phyloP scores from a whole-genome alignment of 2,113 vertebrate genomes.

The Ammodytes dubius region DNA sequence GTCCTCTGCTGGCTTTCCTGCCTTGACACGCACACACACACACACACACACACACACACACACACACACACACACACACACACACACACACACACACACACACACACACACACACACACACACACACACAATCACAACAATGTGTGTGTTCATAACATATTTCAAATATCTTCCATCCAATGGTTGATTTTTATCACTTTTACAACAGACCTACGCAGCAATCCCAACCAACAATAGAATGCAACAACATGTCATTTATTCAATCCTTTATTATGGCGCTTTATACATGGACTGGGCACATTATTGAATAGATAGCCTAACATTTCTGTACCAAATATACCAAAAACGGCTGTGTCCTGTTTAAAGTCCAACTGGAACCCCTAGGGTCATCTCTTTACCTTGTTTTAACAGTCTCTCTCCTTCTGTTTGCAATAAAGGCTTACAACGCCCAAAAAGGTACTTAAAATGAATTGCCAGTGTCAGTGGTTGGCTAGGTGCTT shows the following conservation, averaged over 20 bases:
- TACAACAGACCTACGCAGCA: slow-evolving; percentile 26
- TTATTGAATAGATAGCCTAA: neutral
- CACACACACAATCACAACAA: neutral
- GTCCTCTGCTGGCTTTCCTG: slow-evolving; percentile 58
- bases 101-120: neutral
- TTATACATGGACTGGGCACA: neutral
- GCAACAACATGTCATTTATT: neutral
- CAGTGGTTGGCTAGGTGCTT: neutral
- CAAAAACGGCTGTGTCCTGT: neutral
- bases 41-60: neutral
- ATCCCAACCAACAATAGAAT: neutral
- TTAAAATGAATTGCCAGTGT: neutral
- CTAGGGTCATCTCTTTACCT: neutral
- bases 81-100: neutral
- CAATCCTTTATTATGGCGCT: neutral
- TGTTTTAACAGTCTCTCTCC: neutral
- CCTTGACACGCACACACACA: slow-evolving; percentile 17
- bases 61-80: neutral
- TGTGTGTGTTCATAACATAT: slow-evolving; percentile 21
- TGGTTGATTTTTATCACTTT: slow-evolving; percentile 44
- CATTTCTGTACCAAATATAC: too few relatives aligned
- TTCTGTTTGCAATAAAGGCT: neutral
- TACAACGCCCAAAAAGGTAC: neutral
- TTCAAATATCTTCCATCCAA: slow-evolving; percentile 23
- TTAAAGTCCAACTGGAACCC: neutral